Evolutionary conservation across 2,113 vertebrate species (phyloP).

Genomic region (Periophthalmodon schlosseri): DNA sequence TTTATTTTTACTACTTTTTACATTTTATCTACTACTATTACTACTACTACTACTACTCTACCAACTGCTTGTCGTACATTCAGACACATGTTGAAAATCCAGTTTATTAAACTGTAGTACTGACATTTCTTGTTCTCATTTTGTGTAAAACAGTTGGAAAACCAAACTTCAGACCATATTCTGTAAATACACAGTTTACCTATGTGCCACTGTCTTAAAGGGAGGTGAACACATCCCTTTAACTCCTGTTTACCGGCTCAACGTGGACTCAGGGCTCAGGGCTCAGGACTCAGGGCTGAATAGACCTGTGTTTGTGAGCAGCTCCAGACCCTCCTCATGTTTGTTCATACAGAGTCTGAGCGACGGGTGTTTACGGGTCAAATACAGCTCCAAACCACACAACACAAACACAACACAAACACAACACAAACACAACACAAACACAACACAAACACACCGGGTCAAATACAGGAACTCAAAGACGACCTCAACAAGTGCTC

Average conservation of each 20-base stretch:
- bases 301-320: slow-evolving; percentile 21
- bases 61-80: neutral
- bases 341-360: slow-evolving; percentile 45
- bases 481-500: no score
- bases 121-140: neutral
- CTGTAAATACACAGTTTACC: slow-evolving; percentile 39
- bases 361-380: slow-evolving; percentile 33
- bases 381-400: no score
- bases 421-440: no score
- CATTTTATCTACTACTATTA: neutral
- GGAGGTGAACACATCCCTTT: slow-evolving; percentile 41
- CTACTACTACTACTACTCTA: neutral
- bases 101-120: neutral
- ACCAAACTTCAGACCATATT: slow-evolving; percentile 11
- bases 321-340: slow-evolving; percentile 58
- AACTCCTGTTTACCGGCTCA: slow-evolving; percentile 31
- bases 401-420: no score
- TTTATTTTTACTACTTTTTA: no score
- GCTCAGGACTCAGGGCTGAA: neutral
- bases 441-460: no score
- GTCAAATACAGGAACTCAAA: no score
- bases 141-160: neutral
- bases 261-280: slow-evolving; percentile 15
- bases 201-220: slow-evolving; percentile 26
- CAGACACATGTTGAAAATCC: neutral